Evolutionary conservation across 2,797 vertebrate species (phyloP).

Genomic region (Valencia hispanica): DNA sequence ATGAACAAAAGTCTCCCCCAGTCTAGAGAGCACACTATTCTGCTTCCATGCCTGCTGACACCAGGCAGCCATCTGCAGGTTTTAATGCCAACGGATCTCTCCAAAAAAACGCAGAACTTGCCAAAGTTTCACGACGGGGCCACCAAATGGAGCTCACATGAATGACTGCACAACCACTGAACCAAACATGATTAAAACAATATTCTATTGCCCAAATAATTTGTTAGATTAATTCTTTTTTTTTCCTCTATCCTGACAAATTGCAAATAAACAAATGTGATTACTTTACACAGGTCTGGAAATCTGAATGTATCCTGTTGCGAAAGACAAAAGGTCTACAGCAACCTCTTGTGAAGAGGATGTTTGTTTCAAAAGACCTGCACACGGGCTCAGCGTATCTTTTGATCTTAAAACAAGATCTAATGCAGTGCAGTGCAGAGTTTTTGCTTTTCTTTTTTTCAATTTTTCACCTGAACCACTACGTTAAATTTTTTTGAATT

Average conservation of each 20-base stretch:
- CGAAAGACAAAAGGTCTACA: neutral
- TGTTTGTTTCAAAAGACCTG: slow-evolving; percentile 2
- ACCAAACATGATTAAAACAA: slow-evolving; percentile 31
- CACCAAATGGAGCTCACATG: slow-evolving; percentile 43
- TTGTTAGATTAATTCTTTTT: slow-evolving; percentile 15
- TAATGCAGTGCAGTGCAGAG: slow-evolving; percentile 3
- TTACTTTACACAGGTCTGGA: neutral
- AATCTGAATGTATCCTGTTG: neutral
- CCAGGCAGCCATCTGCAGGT: slow-evolving; percentile 80
- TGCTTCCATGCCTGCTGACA: slow-evolving; percentile 44
- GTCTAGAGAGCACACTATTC: slow-evolving; percentile 39
- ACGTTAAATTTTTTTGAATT: neutral
- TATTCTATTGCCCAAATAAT: slow-evolving; percentile 27
- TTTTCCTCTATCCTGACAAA: neutral
- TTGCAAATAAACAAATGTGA: neutral
- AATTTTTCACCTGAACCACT: neutral
- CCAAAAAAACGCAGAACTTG: slow-evolving; percentile 34
- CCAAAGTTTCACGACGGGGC: slow-evolving; percentile 46
- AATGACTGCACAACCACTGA: slow-evolving; percentile 47
- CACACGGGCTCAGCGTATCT: neutral
- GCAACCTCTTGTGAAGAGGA: neutral
- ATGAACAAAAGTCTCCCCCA: slow-evolving; percentile 46
- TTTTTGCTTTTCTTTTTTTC: neutral
- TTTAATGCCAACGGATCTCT: slow-evolving; percentile 87
- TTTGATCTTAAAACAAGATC: slow-evolving; percentile 4